phyloP scores from a whole-genome alignment of 1,140 invertebrate species.

The Macrosteles quadrilineatus region DNA sequence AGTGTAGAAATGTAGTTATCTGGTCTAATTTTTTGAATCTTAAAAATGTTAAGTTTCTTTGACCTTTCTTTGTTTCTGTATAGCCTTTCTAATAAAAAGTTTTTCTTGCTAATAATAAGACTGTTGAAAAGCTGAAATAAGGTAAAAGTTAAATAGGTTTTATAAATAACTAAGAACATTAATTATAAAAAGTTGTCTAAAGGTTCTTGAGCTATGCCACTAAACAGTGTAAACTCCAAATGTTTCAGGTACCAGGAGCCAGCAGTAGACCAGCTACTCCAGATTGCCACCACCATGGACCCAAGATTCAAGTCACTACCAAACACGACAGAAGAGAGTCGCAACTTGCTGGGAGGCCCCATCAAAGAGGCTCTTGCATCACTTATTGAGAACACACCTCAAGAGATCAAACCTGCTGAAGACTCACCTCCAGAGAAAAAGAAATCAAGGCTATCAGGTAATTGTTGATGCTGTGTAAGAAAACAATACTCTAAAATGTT shows the following conservation, averaged over 20 bases:
- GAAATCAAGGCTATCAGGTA: conserved; percentile 32
- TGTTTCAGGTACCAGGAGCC: conserved; percentile 51
- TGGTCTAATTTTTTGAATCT: too few species aligned
- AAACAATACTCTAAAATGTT: too few species aligned
- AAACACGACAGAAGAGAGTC: conserved; percentile 54
- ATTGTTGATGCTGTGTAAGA: too few species aligned
- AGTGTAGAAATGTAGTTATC: too few species aligned
- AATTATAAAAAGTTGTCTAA: too few species aligned
- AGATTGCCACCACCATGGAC: conserved; percentile 56
- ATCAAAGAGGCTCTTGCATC: conserved; percentile 53
- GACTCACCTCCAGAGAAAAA: conserved; percentile 33
- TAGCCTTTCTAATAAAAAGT: too few species aligned
- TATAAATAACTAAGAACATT: too few species aligned
- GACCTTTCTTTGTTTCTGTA: too few species aligned
- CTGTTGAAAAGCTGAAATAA: neutral
- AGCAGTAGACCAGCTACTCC: conserved; percentile 51
- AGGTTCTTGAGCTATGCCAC: too few species aligned
- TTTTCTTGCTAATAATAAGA: too few species aligned
- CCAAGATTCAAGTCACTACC: conserved; percentile 57
- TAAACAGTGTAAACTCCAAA: too few species aligned
- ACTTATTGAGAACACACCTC: conserved; percentile 43
- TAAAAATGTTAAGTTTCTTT: too few species aligned
- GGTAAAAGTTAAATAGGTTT: neutral
- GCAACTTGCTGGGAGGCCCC: conserved; percentile 47
- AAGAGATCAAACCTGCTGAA: conserved; percentile 28